Evolutionary conservation across 1,140 invertebrate genomes (phyloP).

Genomic region (Anadara kagoshimensis): DNA sequence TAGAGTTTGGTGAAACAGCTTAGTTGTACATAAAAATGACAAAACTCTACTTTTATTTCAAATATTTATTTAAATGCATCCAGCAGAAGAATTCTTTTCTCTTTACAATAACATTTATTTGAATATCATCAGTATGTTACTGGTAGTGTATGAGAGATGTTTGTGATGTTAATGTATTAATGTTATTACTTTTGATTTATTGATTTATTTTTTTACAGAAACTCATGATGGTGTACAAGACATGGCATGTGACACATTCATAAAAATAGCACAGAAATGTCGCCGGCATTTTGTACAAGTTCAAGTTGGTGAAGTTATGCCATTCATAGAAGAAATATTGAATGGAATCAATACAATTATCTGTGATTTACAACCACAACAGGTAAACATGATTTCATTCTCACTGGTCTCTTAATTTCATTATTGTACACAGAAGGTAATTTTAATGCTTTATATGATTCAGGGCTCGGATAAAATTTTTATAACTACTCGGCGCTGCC

Average conservation of each 20-base stretch:
- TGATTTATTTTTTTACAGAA: constrained; percentile 80
- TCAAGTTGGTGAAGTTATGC: constrained; percentile 96
- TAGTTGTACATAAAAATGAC: no score
- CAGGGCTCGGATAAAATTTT: not conserved
- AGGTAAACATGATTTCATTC: constrained; percentile 77
- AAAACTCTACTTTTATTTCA: no score
- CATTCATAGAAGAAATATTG: constrained; percentile 99
- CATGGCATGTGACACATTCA: constrained; percentile 99
- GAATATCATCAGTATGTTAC: no score
- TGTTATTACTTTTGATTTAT: no score
- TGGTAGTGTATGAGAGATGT: no score
- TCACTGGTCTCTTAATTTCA: not conserved
- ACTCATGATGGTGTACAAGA: constrained; percentile 98
- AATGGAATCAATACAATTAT: constrained; percentile 97
- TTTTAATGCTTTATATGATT: not conserved
- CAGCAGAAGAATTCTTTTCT: no score
- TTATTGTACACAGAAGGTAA: not conserved
- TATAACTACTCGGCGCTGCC: no score
- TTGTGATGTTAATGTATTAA: no score
- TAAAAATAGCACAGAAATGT: constrained; percentile 99
- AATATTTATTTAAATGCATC: no score
- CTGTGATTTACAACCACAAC: constrained; percentile 97
- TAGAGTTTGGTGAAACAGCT: no score
- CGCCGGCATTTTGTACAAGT: constrained; percentile 96
- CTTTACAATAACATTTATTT: no score